phyloP scores from a whole-genome alignment of 2,113 vertebrate species.

The Agapornis roseicollis region DNA sequence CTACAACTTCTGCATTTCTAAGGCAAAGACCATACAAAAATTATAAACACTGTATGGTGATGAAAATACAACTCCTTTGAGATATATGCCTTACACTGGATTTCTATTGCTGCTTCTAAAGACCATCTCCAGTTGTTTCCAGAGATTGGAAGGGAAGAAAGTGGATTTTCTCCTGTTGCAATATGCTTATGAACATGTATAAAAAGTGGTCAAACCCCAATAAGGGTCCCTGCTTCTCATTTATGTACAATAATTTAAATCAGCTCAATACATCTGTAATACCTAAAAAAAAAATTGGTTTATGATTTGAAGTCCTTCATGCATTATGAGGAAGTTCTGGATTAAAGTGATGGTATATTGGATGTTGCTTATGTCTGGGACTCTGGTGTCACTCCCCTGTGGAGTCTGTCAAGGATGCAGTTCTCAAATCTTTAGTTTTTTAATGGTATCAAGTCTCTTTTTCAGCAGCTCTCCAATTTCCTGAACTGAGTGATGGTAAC shows the following conservation, averaged over 20 bases:
- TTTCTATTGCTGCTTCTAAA: constrained; percentile 80
- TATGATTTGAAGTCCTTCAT: constrained; percentile 84
- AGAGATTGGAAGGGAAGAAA: constrained; percentile 68
- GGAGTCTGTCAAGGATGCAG: constrained; percentile 20
- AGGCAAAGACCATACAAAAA: constrained; percentile 65
- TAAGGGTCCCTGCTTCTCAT: constrained; percentile 75
- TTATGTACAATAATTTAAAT: constrained; percentile 97
- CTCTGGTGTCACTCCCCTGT: constrained; percentile 38
- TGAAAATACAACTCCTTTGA: constrained; percentile 63
- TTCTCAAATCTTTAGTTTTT: constrained; percentile 92
- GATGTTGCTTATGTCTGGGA: constrained; percentile 66
- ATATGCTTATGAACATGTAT: constrained; percentile 76
- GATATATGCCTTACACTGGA: constrained; percentile 66
- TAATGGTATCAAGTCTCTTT: constrained; percentile 92
- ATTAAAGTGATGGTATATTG: constrained; percentile 73
- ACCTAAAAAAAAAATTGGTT: constrained; percentile 79
- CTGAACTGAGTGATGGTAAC: constrained; percentile 93
- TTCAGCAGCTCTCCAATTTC: constrained; percentile 92
- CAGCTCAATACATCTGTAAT: constrained; percentile 76
- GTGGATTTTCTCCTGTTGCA: constrained; percentile 62
- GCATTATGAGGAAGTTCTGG: constrained; percentile 84
- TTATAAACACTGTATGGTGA: constrained; percentile 49
- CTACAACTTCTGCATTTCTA: constrained; percentile 54
- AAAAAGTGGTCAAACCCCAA: constrained; percentile 81
- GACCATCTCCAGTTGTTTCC: constrained; percentile 57